Conservation (phyloP, 1,140 invertebrate genomes). For the Drosophila punjabiensis region DNA sequence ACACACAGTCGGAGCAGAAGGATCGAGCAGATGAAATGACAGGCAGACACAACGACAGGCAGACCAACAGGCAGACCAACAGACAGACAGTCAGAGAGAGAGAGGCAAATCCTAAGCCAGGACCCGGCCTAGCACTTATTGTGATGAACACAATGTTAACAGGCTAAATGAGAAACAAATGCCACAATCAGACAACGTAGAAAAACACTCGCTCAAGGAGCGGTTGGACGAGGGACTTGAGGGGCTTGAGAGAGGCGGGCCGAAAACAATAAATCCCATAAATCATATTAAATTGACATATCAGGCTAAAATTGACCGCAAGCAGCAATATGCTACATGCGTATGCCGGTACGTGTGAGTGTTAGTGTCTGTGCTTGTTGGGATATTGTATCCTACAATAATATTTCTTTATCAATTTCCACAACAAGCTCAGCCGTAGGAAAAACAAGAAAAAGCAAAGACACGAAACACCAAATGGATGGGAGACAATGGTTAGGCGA, state of each 20-base stretch:
- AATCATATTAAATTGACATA: constrained; percentile 84
- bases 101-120: constrained; percentile 29
- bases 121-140: constrained; percentile 72
- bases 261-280: constrained; percentile 82
- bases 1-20: constrained; percentile 42
- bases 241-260: constrained; percentile 22
- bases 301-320: constrained; percentile 80
- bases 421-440: constrained; percentile 48
- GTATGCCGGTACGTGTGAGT: constrained; percentile 10
- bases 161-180: constrained; percentile 83
- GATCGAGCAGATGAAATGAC: constrained; percentile 20
- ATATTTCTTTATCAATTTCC: constrained; percentile 83
- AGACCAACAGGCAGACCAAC: background rate
- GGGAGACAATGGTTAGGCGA: constrained; percentile 22
- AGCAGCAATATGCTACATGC: constrained; percentile 36
- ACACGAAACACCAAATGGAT: constrained; percentile 26
- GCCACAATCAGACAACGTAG: constrained; percentile 69
- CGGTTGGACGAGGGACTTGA: background rate
- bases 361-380: constrained; percentile 1
- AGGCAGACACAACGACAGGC: background rate
- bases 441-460: constrained; percentile 48
- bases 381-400: constrained; percentile 61
- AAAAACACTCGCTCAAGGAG: constrained; percentile 46
- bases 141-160: constrained; percentile 82
- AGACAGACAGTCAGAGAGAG: background rate